Percentiles rank a stretch among this genome's conserved stretches.
Conservation (phyloP, 2,888 invertebrate species). For the Macaria liturata region DNA sequence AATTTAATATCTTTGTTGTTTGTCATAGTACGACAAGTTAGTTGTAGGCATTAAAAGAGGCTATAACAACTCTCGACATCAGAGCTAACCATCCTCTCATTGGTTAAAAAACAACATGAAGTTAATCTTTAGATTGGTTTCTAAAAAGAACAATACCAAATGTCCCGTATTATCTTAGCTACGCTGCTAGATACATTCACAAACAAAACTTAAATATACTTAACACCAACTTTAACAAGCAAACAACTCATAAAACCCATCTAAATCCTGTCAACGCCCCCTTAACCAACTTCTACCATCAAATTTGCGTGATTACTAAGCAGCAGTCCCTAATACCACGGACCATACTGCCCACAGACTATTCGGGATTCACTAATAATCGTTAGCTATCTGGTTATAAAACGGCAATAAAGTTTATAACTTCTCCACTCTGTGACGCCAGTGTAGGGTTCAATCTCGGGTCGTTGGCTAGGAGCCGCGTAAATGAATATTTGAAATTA, state of each 20-base stretch:
- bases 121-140: too few relatives aligned
- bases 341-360: conserved; percentile 21
- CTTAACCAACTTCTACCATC: conserved; percentile 19
- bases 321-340: conserved; percentile 18
- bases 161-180: not conserved
- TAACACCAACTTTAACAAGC: not conserved
- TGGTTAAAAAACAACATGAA: too few relatives aligned
- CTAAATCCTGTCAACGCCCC: conserved; percentile 3
- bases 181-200: not conserved
- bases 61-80: too few relatives aligned
- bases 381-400: conserved; percentile 28
- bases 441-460: conserved; percentile 31
- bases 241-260: conserved; percentile 1
- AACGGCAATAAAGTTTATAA: conserved; percentile 33
- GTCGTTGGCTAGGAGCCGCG: conserved; percentile 24
- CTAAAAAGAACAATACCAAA: too few relatives aligned
- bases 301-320: conserved; percentile 23
- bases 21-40: too few relatives aligned
- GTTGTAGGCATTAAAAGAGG: too few relatives aligned
- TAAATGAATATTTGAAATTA: conserved; percentile 45
- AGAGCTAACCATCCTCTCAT: too few relatives aligned
- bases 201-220: not conserved
- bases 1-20: too few relatives aligned
- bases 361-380: conserved; percentile 31
- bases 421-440: conserved; percentile 31